Percentiles rank a stretch among this genome's conserved stretches.
These are phyloP conservation scores for Spilogale gracilis DNA, from an alignment of 2,113 vertebrate genomes.

Conservation along the genomic window DNA sequence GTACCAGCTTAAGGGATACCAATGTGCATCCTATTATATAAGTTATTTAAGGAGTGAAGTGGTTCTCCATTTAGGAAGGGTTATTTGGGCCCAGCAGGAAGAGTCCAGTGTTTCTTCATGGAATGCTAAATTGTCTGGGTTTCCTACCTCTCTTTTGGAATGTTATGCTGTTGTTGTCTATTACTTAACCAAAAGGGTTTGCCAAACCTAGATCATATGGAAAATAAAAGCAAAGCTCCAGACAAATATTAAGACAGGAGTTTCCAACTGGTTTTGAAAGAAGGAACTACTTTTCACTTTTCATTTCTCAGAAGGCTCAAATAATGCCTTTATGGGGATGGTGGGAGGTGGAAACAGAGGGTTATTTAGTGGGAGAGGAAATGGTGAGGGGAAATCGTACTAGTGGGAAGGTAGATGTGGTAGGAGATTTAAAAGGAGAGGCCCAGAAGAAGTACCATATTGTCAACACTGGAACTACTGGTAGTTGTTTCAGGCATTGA, in stretches of 20 bases:
- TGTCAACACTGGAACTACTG: background rate
- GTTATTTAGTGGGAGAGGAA: background rate
- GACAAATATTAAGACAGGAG: slow-evolving; percentile 3
- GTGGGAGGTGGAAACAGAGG: no score
- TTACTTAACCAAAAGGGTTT: slow-evolving; percentile 29
- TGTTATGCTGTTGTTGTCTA: slow-evolving; percentile 28
- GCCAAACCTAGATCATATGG: slow-evolving; percentile 59
- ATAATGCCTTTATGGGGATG: background rate
- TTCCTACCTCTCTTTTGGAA: slow-evolving; percentile 26
- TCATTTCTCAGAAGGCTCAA: slow-evolving; percentile 13
- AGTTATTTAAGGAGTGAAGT: background rate
- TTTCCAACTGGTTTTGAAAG: slow-evolving; percentile 56
- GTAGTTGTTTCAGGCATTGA: background rate
- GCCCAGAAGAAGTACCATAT: background rate
- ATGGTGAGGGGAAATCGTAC: background rate
- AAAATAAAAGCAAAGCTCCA: slow-evolving; percentile 63
- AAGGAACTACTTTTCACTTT: slow-evolving; percentile 32
- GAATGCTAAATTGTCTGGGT: background rate
- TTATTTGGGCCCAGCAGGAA: background rate
- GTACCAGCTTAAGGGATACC: background rate
- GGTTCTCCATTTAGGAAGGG: background rate
- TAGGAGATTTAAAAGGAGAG: background rate
- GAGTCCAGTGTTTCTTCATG: background rate
- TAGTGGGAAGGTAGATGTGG: background rate
- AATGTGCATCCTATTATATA: background rate